A percentile compares a stretch with the other conserved stretches of the same genome.
phyloP scores from a whole-genome alignment of 2,113 vertebrate genomes.

The Trichechus manatus region DNA sequence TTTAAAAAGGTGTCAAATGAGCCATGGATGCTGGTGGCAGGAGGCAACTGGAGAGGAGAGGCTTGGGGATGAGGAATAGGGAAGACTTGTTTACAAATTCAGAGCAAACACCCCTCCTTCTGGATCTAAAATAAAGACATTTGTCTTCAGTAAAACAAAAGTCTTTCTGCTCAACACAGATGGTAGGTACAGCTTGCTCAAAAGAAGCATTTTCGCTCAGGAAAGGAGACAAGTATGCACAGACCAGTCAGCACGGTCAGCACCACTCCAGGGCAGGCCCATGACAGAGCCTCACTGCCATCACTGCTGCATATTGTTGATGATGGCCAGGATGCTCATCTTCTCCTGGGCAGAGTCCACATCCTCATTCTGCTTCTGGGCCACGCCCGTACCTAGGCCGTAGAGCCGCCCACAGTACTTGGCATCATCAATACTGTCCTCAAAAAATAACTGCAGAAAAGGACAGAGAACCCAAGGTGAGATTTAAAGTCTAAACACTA shows the following conservation, averaged over 20 bases:
- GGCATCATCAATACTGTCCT: conserved; percentile 99
- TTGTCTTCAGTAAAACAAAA: conserved; percentile 84
- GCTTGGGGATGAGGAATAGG: conserved; percentile 49
- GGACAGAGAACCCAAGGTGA: conserved; percentile 52
- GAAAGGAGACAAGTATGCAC: background rate
- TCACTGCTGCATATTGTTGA: conserved; percentile 91
- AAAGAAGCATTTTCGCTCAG: conserved; percentile 31
- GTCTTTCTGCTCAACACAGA: conserved; percentile 77
- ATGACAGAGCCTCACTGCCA: background rate
- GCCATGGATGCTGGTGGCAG: conserved; percentile 85
- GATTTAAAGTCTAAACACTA: background rate
- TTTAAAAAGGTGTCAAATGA: conserved; percentile 87
- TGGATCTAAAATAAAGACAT: conserved; percentile 84
- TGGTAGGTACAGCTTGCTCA: conserved; percentile 73
- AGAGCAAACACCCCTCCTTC: conserved; percentile 82
- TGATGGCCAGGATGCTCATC: conserved; percentile 91
- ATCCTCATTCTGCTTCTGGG: conserved; percentile 95
- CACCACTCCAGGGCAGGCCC: conserved; percentile 72
- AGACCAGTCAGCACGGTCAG: conserved; percentile 73
- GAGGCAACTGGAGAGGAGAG: conserved; percentile 63
- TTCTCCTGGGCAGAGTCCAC: conserved; percentile 90
- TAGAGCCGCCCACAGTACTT: conserved; percentile 98
- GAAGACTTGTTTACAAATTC: conserved; percentile 83
- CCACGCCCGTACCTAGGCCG: conserved; percentile 96
- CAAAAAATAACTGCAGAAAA: conserved; percentile 95